Conservation (phyloP, 53 echinoderm and acorn worm species). For the Holothuria scabra region DNA sequence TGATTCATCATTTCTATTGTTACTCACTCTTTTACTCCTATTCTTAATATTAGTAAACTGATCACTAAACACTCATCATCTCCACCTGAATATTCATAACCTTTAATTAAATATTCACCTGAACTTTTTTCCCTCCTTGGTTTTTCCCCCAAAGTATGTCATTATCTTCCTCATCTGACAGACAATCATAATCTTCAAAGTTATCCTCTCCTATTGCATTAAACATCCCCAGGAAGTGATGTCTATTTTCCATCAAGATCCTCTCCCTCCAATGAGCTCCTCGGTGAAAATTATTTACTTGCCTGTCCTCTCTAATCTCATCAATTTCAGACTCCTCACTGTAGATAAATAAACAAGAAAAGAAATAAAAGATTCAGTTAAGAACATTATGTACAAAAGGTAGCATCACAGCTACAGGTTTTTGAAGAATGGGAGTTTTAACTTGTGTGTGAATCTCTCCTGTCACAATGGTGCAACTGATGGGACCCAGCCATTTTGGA, state of each 20-base stretch:
- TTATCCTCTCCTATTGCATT: constrained; percentile 48
- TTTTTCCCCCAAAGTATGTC: constrained; percentile 50
- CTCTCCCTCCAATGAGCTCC: background rate
- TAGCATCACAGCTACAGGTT: too few relatives aligned
- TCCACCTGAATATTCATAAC: too few relatives aligned
- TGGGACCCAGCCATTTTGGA: too few relatives aligned
- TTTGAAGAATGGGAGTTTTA: too few relatives aligned
- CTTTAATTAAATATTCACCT: constrained; percentile 25
- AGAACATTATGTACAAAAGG: too few relatives aligned
- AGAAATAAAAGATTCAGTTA: too few relatives aligned
- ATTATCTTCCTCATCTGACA: constrained; percentile 80
- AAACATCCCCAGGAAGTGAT: constrained; percentile 27
- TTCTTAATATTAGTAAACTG: too few relatives aligned
- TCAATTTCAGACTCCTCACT: constrained; percentile 6
- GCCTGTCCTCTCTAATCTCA: constrained; percentile 3
- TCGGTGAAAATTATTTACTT: constrained; percentile 19
- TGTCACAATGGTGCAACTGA: too few relatives aligned
- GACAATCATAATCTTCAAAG: constrained; percentile 74
- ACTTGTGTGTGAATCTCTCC: too few relatives aligned
- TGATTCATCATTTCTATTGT: too few relatives aligned
- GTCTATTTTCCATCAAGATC: constrained; percentile 30
- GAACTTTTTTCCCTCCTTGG: constrained; percentile 53
- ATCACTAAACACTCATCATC: too few relatives aligned
- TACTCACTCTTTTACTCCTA: too few relatives aligned
- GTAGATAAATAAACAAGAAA: background rate